Percentiles rank a stretch among this genome's conserved stretches.
Evolutionary conservation across 2,888 invertebrate genomes (phyloP).

Genomic region (Cistogaster globosa): DNA sequence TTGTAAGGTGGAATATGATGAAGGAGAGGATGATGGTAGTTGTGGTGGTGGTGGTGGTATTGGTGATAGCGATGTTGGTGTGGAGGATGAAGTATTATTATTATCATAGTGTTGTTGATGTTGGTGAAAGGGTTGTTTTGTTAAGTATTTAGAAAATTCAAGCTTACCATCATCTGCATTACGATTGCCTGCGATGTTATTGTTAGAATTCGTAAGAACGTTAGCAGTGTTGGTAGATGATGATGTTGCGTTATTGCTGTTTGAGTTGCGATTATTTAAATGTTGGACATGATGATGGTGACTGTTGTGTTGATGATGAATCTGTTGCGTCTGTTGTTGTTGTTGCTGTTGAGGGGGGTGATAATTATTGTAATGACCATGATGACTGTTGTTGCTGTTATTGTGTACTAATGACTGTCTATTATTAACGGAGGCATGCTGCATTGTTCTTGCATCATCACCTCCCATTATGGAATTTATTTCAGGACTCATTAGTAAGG

Average conservation of each 20-base stretch:
- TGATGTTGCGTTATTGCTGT: slow-evolving; percentile 65
- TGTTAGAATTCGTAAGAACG: slow-evolving; percentile 67
- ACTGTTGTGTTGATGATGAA: slow-evolving; percentile 56
- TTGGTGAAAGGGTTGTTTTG: slow-evolving; percentile 60
- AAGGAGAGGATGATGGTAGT: slow-evolving; percentile 40
- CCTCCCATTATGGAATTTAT: slow-evolving; percentile 87
- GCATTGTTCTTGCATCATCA: slow-evolving; percentile 82
- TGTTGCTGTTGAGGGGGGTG: slow-evolving; percentile 64
- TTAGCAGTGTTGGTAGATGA: slow-evolving; percentile 64
- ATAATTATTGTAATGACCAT: slow-evolving; percentile 43
- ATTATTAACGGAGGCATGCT: slow-evolving; percentile 65
- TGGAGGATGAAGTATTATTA: slow-evolving; percentile 50
- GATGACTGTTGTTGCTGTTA: slow-evolving; percentile 50
- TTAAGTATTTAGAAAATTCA: slow-evolving; percentile 66
- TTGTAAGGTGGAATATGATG: slow-evolving; percentile 54
- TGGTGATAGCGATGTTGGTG: slow-evolving; percentile 43
- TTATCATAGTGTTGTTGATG: slow-evolving; percentile 61
- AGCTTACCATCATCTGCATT: slow-evolving; percentile 77
- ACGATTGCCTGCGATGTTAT: slow-evolving; percentile 72
- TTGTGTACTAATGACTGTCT: slow-evolving; percentile 49
- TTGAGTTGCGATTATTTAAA: slow-evolving; percentile 54
- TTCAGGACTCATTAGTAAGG: slow-evolving; percentile 86
- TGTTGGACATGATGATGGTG: slow-evolving; percentile 50
- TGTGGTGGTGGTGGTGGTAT: slow-evolving; percentile 32
- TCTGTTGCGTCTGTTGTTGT: slow-evolving; percentile 60